Base-by-base conservation (phyloP, 2,797 vertebrate genomes). In the Bovichtus diacanthus region DNA sequence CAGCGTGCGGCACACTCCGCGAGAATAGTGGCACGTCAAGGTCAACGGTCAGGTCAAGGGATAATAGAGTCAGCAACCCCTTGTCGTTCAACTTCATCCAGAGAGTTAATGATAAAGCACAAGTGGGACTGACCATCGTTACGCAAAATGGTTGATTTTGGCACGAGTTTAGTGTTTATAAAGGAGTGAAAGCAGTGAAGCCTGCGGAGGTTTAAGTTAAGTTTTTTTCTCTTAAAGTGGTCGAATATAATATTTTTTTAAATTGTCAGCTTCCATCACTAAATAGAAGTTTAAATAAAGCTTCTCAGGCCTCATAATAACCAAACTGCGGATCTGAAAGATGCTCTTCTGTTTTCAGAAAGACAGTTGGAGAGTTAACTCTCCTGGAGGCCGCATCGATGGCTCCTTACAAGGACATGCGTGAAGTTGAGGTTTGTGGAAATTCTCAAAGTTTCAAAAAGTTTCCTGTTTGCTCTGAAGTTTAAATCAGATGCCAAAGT, bases 1-100 rank as follows among this genome's bases (percentile, higher is more conserved):
- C 72, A 38, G 5, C 16, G 5, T 3, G 41, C 1, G 19, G 51
- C 31, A 43, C 43, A 9, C 34, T 36, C 56, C 38, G 7, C 4
- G 16, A 11, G 41, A 23, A 18, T 19, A 10, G 36, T 0, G 47
- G 49, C 27, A 6, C 51, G 60, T 71, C 70, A 78, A 78, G 87
- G 87, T 84, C 81, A 87, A 12, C 34, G 55, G 78, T 54, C 76
- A 70, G 19, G 75, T 66, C 76, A 66, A 18, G 3, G 25, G 60
- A 23, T 23, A 49, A 27, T 2, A 51, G 12, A 50, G 9, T 13
- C 55, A n/a, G 36, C 43, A 3, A 1, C 10, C 8, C 27, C 3
- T 67, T 38, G 15, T 21, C 23, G 41, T 47, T 56, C 56, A 60
- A 43, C 54, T 41, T 25, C 62, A 66, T 3, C 41, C 34, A 11